Evolutionary conservation across 2,113 vertebrate genomes (phyloP).

Genomic region (Pyxicephalus adspersus): DNA sequence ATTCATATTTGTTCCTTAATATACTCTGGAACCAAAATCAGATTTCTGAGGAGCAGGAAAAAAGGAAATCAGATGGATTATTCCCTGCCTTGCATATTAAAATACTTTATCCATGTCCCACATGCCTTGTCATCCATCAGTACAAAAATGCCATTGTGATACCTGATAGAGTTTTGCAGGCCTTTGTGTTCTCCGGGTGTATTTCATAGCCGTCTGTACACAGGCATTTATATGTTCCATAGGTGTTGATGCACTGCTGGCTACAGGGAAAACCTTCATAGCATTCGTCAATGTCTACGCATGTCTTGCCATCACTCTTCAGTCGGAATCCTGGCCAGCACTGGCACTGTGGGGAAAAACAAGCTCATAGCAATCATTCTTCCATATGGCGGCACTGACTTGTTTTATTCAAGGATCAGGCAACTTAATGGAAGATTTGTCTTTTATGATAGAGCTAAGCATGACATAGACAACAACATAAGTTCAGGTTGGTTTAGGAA

Average conservation of each 20-base stretch:
- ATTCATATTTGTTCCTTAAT: slow-evolving; percentile 6
- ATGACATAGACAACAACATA: too few species aligned
- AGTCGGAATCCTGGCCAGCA: slow-evolving; percentile 97
- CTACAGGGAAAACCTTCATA: slow-evolving; percentile 91
- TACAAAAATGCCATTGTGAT: slow-evolving; percentile 48
- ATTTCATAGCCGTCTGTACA: slow-evolving; percentile 92
- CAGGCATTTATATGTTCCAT: slow-evolving; percentile 92
- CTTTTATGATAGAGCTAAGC: too few species aligned
- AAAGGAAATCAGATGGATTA: neutral
- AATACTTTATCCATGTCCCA: slow-evolving; percentile 1
- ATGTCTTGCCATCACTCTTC: slow-evolving; percentile 95
- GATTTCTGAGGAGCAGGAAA: neutral
- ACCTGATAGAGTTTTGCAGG: slow-evolving; percentile 95
- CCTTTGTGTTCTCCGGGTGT: slow-evolving; percentile 81
- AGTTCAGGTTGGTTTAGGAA: too few species aligned
- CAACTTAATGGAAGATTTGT: too few species aligned
- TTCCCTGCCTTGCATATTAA: neutral
- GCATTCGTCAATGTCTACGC: slow-evolving; percentile 93
- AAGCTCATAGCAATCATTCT: too few species aligned
- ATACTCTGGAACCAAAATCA: slow-evolving; percentile 33
- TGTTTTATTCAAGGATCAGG: too few species aligned
- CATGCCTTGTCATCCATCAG: slow-evolving; percentile 24
- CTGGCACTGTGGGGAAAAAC: slow-evolving; percentile 82
- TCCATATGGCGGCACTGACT: too few species aligned
- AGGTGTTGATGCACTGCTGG: slow-evolving; percentile 96